A percentile compares a stretch with the other conserved stretches of the same genome.
Conservation (phyloP, 2,888 invertebrate genomes). For the Seira ritae region DNA sequence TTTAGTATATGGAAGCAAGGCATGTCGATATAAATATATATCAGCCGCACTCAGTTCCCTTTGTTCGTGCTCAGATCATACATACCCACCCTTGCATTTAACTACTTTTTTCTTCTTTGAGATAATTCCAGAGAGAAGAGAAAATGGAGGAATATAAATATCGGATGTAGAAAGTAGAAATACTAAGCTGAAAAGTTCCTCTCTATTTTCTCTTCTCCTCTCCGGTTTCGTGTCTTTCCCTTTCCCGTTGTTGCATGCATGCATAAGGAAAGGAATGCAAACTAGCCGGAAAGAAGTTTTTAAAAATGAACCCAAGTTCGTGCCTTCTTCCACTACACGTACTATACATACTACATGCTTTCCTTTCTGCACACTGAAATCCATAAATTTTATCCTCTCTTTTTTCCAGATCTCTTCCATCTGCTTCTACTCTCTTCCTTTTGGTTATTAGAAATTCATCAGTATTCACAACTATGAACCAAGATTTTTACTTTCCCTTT, state of each 20-base stretch:
- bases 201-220: constrained; percentile 18
- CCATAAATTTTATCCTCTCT: constrained; percentile 62
- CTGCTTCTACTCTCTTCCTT: background rate
- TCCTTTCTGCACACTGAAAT: constrained; percentile 36
- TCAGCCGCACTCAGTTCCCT: constrained; percentile 13
- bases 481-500: constrained; percentile 43
- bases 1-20: no score
- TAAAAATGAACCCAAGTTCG: constrained; percentile 52
- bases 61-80: background rate
- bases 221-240: constrained; percentile 33
- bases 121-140: background rate
- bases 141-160: constrained; percentile 50
- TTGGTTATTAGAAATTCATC: constrained; percentile 55
- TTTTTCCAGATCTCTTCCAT: constrained; percentile 15
- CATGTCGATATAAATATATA: constrained; percentile 53
- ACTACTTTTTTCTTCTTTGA: background rate
- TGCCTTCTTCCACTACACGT: constrained; percentile 51
- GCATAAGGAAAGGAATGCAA: constrained; percentile 52
- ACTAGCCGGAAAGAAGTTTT: constrained; percentile 44
- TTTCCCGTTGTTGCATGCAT: background rate
- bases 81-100: background rate
- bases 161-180: constrained; percentile 34
- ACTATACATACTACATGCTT: background rate
- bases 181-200: constrained; percentile 54
- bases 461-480: constrained; percentile 57